Evolutionary conservation across 2,797 vertebrate genomes (phyloP), one percentile per base, ranked within the genome.

Genomic region (Platyrinchus mystaceus): DNA sequence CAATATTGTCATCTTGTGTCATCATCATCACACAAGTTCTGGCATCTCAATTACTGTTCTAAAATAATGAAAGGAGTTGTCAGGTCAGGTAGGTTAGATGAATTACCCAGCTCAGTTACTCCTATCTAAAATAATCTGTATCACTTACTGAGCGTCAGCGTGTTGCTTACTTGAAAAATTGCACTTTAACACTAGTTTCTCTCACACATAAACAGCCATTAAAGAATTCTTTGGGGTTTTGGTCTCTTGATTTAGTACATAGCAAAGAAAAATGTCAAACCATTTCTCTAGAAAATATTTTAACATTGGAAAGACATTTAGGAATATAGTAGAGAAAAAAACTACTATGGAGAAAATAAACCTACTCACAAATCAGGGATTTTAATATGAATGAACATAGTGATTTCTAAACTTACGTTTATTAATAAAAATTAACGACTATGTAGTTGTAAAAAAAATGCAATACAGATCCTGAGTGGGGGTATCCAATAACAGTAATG

Each of bases 41-140:
- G 86, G 83, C 91, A 81, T 76, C 89, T 93, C 94, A 94, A 41
- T 94, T 89, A 81, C 68, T 71, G 58, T 64, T 91, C 36, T 73
- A 17, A 92, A 94, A 89, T 87, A 93, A 94, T 75, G 87, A 89
- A 87, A 87, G 82, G 62, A 93, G 59, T 76, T 95, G 86, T 88
- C 82, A 83, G 94, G 89, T 90, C 89, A 84, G 75, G 60, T 56
- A 32, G 95, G 73, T 73, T 79, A 30, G 95, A 94, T 90, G 91
- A 90, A 96, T 96, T 92, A 90, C 89, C 50, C 80, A 84, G 77
- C 56, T 93, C 87, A 34, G 79, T 79, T 95, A 41, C 64, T 93
- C 34, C 82, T n/a, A 78, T 92, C 91, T 92, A 4, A 88, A 94
- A 91, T 70, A 76, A 95, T 94, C 93, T 90, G 78, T 94, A 76